Evolutionary conservation across 2,888 invertebrate species (phyloP).

Genomic region (Scaptomyza tumidula): DNA sequence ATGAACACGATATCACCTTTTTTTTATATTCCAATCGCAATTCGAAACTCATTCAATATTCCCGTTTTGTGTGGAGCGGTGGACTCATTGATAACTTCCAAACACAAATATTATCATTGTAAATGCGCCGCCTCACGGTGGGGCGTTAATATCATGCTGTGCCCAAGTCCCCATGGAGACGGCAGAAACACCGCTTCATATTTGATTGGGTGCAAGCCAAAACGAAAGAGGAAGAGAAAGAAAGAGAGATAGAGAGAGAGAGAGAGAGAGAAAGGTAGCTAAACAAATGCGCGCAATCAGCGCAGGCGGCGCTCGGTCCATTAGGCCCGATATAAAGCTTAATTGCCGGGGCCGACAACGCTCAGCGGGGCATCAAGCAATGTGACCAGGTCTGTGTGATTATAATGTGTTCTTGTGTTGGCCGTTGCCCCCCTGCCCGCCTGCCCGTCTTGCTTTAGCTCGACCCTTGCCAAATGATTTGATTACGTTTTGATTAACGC

Average conservation of each 20-base stretch:
- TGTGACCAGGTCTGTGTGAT: slow-evolving; percentile 67
- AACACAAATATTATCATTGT: slow-evolving; percentile 80
- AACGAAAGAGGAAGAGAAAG: not conserved
- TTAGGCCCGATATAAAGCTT: slow-evolving; percentile 84
- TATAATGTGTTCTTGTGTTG: slow-evolving; percentile 49
- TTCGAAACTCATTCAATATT: slow-evolving; percentile 32
- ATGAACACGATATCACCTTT: slow-evolving; percentile 6
- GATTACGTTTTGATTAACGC: slow-evolving; percentile 80
- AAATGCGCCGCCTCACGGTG: slow-evolving; percentile 79
- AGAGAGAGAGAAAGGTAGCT: slow-evolving; percentile 38
- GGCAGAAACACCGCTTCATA: slow-evolving; percentile 57
- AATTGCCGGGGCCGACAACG: slow-evolving; percentile 83
- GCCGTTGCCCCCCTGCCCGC: slow-evolving; percentile 6
- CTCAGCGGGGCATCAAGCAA: slow-evolving; percentile 72
- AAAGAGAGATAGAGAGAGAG: slow-evolving; percentile 1
- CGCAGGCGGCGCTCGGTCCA: slow-evolving; percentile 83
- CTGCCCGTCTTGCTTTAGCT: not conserved
- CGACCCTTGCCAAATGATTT: slow-evolving; percentile 75
- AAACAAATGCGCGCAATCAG: slow-evolving; percentile 82
- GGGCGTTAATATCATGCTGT: slow-evolving; percentile 83
- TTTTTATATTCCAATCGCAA: slow-evolving; percentile 10
- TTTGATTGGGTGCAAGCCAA: slow-evolving; percentile 70
- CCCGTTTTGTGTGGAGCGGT: slow-evolving; percentile 47
- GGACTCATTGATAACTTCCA: slow-evolving; percentile 74
- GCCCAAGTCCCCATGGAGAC: slow-evolving; percentile 45